Base-by-base conservation (phyloP, 2,888 invertebrate genomes). In the Rotaria socialis region DNA sequence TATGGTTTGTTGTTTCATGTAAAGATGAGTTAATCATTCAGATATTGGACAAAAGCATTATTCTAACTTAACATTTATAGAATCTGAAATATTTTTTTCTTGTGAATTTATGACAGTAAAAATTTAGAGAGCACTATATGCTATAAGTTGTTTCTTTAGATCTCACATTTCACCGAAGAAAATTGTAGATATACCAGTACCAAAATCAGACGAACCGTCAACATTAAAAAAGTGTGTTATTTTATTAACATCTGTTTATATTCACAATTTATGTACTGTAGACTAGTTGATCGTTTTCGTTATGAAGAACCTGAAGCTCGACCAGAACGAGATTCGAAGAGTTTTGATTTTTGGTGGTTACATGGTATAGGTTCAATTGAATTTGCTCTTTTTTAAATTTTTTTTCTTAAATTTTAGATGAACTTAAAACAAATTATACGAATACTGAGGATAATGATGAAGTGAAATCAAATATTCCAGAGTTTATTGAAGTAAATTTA, bases 221-320 rank as follows among this genome's bases (percentile, higher is more conserved):
- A 67, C 67, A 35, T 35, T 67, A 41, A 67, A 67, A 67, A 35
- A 41, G 67, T 67, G 3, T 41, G 67, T 67, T 67, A 2, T 27
- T 67, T 50, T 27, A 7, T 27, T 19, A 67, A 16, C 1, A 67
- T 67, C 1, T 2, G 35, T 19, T 16, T 67, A 16, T 35, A 35
- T 35, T 35, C 2, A 35, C 2, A 19, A 16, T 27, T 67, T 35
- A 5, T 35, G 3, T 16, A 14, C 35, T 27, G 19, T 67, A 67
- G 67, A 67, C 35, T 67, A 35, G 67, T 67, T 67, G 67, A 67
- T 19, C 67, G 67, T 35, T 67, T 67, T 35, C 67, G 67, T 67
- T 35, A 67, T 35, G 67, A 67, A n/a, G 67, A 67, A 67, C 67
- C 67, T 19, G 35, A 67, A 67, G 6, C 67, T 19, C 67, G 67